Evolutionary conservation across 1,140 invertebrate species (phyloP).

Genomic region (Pogonognathellus flavescens): DNA sequence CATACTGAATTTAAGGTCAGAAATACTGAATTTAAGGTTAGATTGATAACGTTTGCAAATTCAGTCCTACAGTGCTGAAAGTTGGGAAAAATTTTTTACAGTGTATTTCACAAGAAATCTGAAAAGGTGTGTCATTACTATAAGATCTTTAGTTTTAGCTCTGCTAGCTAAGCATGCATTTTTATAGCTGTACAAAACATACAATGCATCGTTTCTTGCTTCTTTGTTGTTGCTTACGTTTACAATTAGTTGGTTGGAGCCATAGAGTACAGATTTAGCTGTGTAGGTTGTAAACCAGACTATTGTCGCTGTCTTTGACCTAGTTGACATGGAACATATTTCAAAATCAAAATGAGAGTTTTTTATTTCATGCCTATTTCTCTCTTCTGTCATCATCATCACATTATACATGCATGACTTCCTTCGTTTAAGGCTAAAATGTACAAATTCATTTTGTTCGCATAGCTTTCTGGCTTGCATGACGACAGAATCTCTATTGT

Average conservation of each 20-base stretch:
- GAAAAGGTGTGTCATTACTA: too few relatives aligned
- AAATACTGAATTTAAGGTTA: too few relatives aligned
- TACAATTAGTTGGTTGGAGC: neutral
- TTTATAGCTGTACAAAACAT: neutral
- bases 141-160: too few relatives aligned
- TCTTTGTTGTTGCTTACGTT: neutral
- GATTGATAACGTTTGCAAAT: too few relatives aligned
- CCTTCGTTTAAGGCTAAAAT: neutral
- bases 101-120: too few relatives aligned
- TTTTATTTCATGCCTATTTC: neutral
- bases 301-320: constrained; percentile 21
- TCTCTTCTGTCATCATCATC: constrained; percentile 1
- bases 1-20: constrained; percentile 3
- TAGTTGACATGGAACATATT: constrained; percentile 32
- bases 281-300: neutral
- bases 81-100: too few relatives aligned
- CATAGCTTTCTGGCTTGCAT: neutral
- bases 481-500: constrained; percentile 18
- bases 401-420: constrained; percentile 33
- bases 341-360: constrained; percentile 34
- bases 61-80: too few relatives aligned
- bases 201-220: neutral
- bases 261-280: neutral
- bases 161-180: neutral
- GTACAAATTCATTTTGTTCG: constrained; percentile 17